Evolutionary conservation across 2,797 vertebrate species (phyloP), one percentile per base, ranked within the genome.

Genomic region (Brachyrhaphis roseni): DNA sequence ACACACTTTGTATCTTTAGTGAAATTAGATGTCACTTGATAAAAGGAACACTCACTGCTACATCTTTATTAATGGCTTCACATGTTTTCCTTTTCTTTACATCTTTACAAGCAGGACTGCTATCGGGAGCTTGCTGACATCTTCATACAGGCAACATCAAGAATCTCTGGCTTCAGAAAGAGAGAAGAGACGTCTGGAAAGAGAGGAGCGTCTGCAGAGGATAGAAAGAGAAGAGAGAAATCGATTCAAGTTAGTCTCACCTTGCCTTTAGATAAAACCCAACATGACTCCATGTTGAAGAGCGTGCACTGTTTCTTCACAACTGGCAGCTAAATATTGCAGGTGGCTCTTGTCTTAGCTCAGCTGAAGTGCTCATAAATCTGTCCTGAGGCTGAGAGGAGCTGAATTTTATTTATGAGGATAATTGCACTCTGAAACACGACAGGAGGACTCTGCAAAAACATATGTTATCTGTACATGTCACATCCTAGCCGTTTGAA

Each of bases 151-250:
- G 84, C 98, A 99, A 91, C 98, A 99, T 91, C 98, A 99, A 86
- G 98, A 99, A 88, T 97, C 97, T 31, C 91, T 99, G 94, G 95
- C 97, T 59, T 96, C 96, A 26, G 98, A 99, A 91, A 95, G 98
- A 90, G 98, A 99, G 88, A 95, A 96, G 76, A 95, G 98, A 72
- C 96, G 98, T 13, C 94, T 95, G 82, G 98, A 99, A 90, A 96
- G 98, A 94, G 98, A 99, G 78, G 98, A 98, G 81, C 96, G 97
- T 31, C 92, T 99, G 91, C 98, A 98, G 93, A 95, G 96, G 82
- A 98, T 99, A 81, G 98, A 99, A 87, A 95, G 97, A 68, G 98
- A 99, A 87, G 98, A 99, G 92, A 97, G 98, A 87, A 98, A 96
- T 93, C 97, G 97, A 88, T 98, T 97, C 93, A 98, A 96, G 98